Percentiles rank a stretch among this genome's conserved stretches.
phyloP scores from a whole-genome alignment of 2,797 vertebrate genomes.

The Eulemur coronatus region DNA sequence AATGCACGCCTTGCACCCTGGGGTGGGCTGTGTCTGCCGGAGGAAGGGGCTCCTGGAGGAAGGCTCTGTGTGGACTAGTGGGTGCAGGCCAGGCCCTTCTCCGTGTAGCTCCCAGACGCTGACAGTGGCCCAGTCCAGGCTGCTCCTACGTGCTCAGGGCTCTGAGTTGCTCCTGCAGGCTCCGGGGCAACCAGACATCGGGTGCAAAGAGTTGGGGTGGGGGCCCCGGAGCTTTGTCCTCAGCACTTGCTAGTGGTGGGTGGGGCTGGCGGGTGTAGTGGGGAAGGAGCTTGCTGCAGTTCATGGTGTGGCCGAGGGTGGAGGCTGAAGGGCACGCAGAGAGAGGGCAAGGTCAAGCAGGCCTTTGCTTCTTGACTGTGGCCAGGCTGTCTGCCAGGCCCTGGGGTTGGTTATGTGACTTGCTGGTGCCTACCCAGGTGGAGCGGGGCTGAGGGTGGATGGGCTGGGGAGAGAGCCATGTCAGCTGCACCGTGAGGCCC shows the following conservation, averaged over 20 bases:
- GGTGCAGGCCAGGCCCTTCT: background rate
- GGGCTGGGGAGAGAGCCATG: accelerated
- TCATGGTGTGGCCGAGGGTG: too few species aligned
- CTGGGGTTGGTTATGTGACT: accelerated
- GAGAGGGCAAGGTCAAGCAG: accelerated
- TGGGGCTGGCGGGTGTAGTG: too few species aligned
- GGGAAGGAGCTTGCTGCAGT: background rate
- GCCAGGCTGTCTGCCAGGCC: background rate
- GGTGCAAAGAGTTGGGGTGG: accelerated
- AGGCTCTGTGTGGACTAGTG: background rate
- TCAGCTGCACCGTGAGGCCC: background rate
- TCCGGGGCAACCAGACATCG: accelerated
- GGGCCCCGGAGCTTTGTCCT: background rate
- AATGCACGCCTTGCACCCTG: background rate
- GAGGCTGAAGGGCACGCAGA: background rate
- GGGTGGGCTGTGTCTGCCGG: background rate
- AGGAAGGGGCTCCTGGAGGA: background rate
- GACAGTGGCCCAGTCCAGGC: accelerated
- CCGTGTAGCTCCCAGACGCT: accelerated
- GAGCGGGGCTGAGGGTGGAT: background rate
- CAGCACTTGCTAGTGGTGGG: too few species aligned
- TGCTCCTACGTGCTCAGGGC: too few species aligned
- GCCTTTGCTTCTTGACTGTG: too few species aligned
- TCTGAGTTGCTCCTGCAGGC: too few species aligned
- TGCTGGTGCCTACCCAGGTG: accelerated